Evolutionary conservation across 2,797 vertebrate genomes (phyloP).

Genomic region (Pantherophis alleghaniensis): DNA sequence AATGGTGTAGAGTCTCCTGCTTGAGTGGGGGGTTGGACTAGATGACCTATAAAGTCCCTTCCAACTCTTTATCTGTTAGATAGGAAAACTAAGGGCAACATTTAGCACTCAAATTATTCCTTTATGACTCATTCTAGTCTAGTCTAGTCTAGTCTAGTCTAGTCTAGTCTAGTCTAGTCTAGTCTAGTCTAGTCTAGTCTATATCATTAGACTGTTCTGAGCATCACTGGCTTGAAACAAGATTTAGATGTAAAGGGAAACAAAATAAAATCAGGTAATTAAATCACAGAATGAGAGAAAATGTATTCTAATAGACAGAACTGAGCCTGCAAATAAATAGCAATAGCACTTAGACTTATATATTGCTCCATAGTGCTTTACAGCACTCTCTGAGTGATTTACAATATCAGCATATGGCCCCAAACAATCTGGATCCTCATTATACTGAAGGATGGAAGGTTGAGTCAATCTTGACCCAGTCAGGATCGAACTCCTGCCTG

Average conservation of each 20-base stretch:
- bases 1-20: too few species aligned
- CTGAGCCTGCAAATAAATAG: background rate
- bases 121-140: too few species aligned
- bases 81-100: background rate
- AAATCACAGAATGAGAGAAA: background rate
- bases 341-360: background rate
- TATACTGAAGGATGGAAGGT: background rate
- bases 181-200: too few species aligned
- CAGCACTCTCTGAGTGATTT: background rate
- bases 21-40: too few species aligned
- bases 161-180: too few species aligned
- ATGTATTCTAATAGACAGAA: background rate
- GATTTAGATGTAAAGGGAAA: background rate
- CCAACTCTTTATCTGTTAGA: too few species aligned
- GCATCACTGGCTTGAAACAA: background rate
- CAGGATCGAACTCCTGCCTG: background rate
- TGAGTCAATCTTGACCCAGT: background rate
- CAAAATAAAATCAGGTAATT: background rate
- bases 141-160: too few species aligned
- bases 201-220: background rate
- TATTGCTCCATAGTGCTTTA: background rate
- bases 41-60: too few species aligned
- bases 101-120: too few species aligned
- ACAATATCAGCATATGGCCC: background rate
- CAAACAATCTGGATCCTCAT: background rate